Base-by-base conservation (phyloP, 2,888 invertebrate species). In the Ennomos fuscantarius region DNA sequence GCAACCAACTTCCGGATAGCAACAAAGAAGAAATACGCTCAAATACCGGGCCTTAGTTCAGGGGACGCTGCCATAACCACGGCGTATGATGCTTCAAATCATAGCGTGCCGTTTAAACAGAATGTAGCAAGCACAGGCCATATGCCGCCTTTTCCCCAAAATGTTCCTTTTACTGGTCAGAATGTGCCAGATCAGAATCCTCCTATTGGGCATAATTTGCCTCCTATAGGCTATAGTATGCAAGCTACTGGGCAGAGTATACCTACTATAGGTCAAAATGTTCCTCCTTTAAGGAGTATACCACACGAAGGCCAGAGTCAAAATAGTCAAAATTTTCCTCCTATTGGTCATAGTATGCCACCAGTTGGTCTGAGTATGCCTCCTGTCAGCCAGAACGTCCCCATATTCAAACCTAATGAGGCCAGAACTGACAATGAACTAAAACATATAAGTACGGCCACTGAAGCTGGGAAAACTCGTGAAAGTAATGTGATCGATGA, bases 11-110 rank as follows among this genome's bases (percentile, higher is more conserved):
- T 95, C 81, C 92, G 96, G 35, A 93, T 96, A 53, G 89, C 94
- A 0, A 94, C 94, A 5, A 93, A 93, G 69, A 95, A 95, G 78
- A 95, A 96, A 73, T 97, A 97, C 81, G 97, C 96, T 0, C 96
- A 95, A 72, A 94, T 96, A 70, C 97, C 97, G 0, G 96, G 96
- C 0, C 78, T 96, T 5, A 84, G 95, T 24, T 83, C 96, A 8
- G 81, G 83, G 2, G 84, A 84, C 5, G 63, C 48, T 42, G 35
- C 74, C 2, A 66, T 72, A 57, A 58, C 67, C 58, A 57, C 72
- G 15, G 48, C 67, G 62, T 60, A 62, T 8, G 70, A 66, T 24
- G 11, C 39, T 35, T 33, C 33, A 3, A 39, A 45, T n/a, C 50
- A 54, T 12, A 56, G 53, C 31, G 43, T 47, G n/a, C 44, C 36